Evolutionary conservation across 2,888 invertebrate genomes (phyloP), one percentile per base, ranked within the genome.

Genomic region (Mesorhabditis sp.): DNA sequence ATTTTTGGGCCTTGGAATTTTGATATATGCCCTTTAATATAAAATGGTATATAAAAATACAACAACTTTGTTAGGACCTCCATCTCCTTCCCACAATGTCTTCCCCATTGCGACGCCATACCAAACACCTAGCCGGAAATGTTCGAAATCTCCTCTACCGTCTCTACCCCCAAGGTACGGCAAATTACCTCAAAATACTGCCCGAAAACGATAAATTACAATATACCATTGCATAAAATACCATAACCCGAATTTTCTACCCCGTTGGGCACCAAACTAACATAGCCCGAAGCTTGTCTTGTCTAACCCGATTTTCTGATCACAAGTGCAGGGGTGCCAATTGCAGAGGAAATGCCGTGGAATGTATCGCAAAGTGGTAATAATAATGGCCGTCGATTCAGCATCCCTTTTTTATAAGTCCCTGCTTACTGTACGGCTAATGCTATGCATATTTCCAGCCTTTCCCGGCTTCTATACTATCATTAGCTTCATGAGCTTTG

Each of bases 81-180:
- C 80, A 81, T 66, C 74, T 79, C 63, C 73, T 84, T 10, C 76
- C 77, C 15, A 69, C 72, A 42, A 80, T 85, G 80, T 76, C 76
- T 43, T 81, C 82, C 5, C 85, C 85, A 5, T 76, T 86, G n/a
- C 74, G 83, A 62, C 71, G 83, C 5, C 81, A 83, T 65, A 76
- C 84, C 15, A 74, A 75, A 43, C 79, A 79, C 65, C 76, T 85
- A 67, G 80, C 81, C 61, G 96, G 95, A 0, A 90, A 92, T 50
- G 92, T 97, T 43, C 89, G 95, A 72, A 96, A 96, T 87, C 89
- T 97, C 80, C 92, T 95, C 73, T 89, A 87, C 75, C 84, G 92
- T 92, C 86, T 86, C 67, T 87, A 87, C 43, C 93, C 93, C 85
- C 90, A 91, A 78, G 83, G 80, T 74, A 70, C 62, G 68, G 58